Base-by-base conservation (phyloP, 1,140 invertebrate genomes). In the Bombus impatiens region DNA sequence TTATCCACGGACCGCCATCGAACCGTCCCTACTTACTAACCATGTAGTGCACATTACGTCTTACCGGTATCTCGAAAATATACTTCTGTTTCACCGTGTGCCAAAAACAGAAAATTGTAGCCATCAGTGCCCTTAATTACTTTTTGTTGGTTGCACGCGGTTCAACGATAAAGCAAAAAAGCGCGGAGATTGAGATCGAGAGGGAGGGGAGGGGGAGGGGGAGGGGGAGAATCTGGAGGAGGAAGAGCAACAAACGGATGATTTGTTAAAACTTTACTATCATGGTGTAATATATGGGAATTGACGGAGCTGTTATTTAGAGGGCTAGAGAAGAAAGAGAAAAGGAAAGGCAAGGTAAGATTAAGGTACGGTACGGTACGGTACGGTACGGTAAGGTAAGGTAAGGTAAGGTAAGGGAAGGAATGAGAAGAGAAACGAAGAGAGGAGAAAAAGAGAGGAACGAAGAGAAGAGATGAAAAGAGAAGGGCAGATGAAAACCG, bases 81-180 rank as follows among this genome's bases (percentile, higher is more conserved):
- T 62, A 13, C 28, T 13, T 67, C 57, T 57, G 42, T 40, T 71
- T 13, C 68, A 28, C 40, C 78, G 68, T 82, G 80, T 70, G 82
- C 86, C 82, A 79, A 87, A 90, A 87, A 86, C 72, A 76, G 78
- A 86, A 87, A 88, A 87, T 87, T 67, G 59, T 28, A 25, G 18
- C 68, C 37, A 78, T 28, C 80, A 47, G 28, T 42, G 67, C 3
- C 67, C 44, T 35, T 53, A 81, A 71, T 81, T 81, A 44, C 44
- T 65, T 53, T 32, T 28, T n/a, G 28, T 1, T 37, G 59, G n/a
- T 62, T 87, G 68, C 53, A 28, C 70, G 37, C 32, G 74, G 25
- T 78, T 82, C 82, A 42, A 72, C 87, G 53, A 71, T 62, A 53
- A 59, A 57, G 75, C 59, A 62, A n/a, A n/a, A 62, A 35, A n/a